phyloP scores from a whole-genome alignment of 2,113 vertebrate species.

The Helogale parvula region DNA sequence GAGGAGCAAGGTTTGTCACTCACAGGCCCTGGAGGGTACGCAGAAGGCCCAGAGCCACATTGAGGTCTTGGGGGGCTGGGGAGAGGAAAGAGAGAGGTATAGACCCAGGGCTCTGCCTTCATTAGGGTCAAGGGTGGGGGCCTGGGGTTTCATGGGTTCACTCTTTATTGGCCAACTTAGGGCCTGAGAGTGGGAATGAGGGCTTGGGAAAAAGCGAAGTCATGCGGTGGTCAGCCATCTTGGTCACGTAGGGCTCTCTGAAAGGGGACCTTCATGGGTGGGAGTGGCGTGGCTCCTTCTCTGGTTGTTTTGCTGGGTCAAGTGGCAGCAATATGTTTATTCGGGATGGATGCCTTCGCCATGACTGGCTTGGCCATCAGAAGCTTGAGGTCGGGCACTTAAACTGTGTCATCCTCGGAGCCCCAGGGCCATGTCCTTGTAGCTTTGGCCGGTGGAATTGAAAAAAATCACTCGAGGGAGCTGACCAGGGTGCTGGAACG shows the following conservation, averaged over 20 bases:
- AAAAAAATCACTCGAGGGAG: fast-evolving
- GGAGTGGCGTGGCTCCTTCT: fast-evolving
- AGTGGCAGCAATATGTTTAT: neutral
- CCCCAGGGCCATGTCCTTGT: neutral
- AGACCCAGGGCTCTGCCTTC: neutral
- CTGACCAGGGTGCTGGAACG: fast-evolving
- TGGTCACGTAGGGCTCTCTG: neutral
- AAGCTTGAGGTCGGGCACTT: neutral
- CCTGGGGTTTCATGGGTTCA: neutral
- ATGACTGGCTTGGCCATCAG: neutral
- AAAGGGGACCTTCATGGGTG: neutral
- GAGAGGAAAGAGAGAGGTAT: no score
- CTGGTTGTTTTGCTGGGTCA: no score
- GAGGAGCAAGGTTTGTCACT: neutral
- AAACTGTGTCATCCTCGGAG: fast-evolving
- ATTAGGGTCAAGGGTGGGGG: no score
- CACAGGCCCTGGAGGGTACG: neutral
- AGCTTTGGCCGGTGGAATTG: neutral
- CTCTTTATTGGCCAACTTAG: neutral
- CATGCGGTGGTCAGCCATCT: neutral
- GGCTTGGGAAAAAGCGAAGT: fast-evolving
- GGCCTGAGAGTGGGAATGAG: neutral
- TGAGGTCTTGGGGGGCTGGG: neutral
- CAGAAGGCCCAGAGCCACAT: neutral
- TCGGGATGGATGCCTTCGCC: neutral